Evolutionary conservation across 1,140 invertebrate genomes (phyloP), one percentile per base, ranked within the genome.

Genomic region (Akabosia matsudoensis): DNA sequence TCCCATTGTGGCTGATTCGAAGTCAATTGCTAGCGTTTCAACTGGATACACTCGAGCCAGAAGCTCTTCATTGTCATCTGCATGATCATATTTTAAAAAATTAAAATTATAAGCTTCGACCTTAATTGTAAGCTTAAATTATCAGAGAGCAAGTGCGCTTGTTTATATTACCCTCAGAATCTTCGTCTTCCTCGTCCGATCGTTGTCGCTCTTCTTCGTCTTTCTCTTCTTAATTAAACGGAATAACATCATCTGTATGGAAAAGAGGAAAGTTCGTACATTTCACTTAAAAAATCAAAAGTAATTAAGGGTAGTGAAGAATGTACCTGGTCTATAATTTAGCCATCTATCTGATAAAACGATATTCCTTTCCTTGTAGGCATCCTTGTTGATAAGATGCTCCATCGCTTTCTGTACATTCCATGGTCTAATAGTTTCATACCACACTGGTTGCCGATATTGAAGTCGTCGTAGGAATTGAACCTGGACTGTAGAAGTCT

Each of bases 401-500:
- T 75, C 56, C 16, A 70, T 51, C 0, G 77, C 74, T 7, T 33
- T 1, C n/a, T 74, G 75, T 7, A 78, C 76, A 16, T 67, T 78
- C 4, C 45, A 13, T 28, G 79, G 79, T 2, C 76, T 37, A 34
- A 78, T 74, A 0, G 70, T 78, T 70, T 79, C 79, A 28, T 75
- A 70, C 76, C 75, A 73, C 24, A 75, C 78, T 0, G 76, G 74
- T 18, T 0, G 0, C 18, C 26, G 74, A 56, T 79, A 72, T 1
- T 14, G 28, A 33, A 79, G 26, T 51, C 70, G 0, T 74, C 79
- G 22, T 71, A 75, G 75, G 0, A 79, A 64, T 70, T 73, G 26
- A 16, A 79, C 70, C 33, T 78, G 78, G 70, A 79, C 34, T 2
- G 76, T 78, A 0, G 67, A 45, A 0, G 76, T 75, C 22, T 79